Conservation (phyloP, 2,888 invertebrate species). For the Nemotelus nigrinus region DNA sequence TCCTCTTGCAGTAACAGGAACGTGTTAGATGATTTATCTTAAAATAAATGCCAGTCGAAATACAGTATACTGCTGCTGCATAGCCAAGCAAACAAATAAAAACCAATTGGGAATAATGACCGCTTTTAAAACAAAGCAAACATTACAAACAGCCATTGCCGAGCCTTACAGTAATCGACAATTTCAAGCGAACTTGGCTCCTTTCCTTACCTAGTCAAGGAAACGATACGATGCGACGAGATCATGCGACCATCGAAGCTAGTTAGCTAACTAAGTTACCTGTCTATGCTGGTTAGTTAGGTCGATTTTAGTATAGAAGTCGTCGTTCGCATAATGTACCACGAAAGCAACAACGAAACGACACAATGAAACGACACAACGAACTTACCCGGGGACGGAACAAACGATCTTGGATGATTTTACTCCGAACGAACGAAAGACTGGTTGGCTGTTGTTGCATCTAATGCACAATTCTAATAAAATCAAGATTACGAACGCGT, state of each 20-base stretch:
- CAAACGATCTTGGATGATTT: slow-evolving; percentile 2
- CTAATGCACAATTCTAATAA: slow-evolving; percentile 41
- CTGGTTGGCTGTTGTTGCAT: slow-evolving; percentile 11
- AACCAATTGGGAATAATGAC: slow-evolving; percentile 40
- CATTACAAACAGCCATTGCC: slow-evolving; percentile 32
- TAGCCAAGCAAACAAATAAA: slow-evolving; percentile 20
- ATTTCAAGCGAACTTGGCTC: no score
- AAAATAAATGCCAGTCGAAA: slow-evolving; percentile 32
- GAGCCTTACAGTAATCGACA: no score
- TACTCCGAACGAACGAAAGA: not conserved
- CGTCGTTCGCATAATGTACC: slow-evolving; percentile 28
- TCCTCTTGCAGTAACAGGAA: slow-evolving; percentile 27
- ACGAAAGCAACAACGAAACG: slow-evolving; percentile 2
- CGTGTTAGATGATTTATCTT: slow-evolving; percentile 45
- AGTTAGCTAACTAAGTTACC: not conserved
- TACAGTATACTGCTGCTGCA: not conserved
- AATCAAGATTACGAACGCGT: slow-evolving; percentile 44
- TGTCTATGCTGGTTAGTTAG: no score
- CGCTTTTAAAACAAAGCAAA: slow-evolving; percentile 37
- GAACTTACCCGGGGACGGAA: not conserved
- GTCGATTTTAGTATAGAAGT: not conserved
- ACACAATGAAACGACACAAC: slow-evolving; percentile 11
- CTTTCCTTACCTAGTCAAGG: no score
- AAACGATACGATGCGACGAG: not conserved
- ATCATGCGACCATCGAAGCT: slow-evolving; percentile 14